Evolutionary conservation across 2,113 vertebrate genomes (phyloP).

Genomic region (Lipophrys pholis): DNA sequence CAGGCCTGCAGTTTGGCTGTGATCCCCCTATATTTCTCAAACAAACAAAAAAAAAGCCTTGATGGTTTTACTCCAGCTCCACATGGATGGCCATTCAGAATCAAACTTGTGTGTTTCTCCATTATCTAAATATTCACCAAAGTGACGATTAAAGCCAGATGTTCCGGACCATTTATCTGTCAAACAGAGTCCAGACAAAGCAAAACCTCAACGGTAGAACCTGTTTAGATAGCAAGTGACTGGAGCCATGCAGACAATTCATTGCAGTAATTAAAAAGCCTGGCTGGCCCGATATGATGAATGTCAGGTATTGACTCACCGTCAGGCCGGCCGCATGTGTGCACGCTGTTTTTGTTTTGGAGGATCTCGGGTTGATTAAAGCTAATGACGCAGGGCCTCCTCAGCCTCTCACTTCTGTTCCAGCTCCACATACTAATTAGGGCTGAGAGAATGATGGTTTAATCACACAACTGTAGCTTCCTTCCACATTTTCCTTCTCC

Average conservation of each 20-base stretch:
- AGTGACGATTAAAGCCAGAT: conserved; percentile 19
- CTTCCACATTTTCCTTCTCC: conserved; percentile 13
- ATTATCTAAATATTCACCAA: conserved; percentile 10
- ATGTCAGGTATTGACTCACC: conserved; percentile 76
- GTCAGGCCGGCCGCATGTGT: conserved; percentile 47
- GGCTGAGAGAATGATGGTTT: conserved; percentile 50
- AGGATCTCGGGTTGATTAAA: conserved; percentile 61
- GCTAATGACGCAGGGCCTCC: conserved; percentile 53
- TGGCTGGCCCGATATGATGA: conserved; percentile 72
- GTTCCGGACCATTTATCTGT: conserved; percentile 20
- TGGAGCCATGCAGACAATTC: conserved; percentile 68
- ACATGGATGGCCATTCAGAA: neutral
- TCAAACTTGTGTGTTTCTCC: neutral
- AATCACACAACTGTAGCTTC: conserved; percentile 54
- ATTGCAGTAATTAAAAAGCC: conserved; percentile 79
- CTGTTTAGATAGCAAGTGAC: conserved; percentile 58
- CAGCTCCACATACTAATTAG: conserved; percentile 63
- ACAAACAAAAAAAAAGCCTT: conserved; percentile 10
- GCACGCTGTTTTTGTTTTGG: conserved; percentile 39
- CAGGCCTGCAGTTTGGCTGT: conserved; percentile 16
- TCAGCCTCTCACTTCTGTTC: conserved; percentile 62
- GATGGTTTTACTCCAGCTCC: conserved; percentile 13
- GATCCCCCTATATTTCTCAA: conserved; percentile 16
- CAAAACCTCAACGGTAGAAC: conserved; percentile 47
- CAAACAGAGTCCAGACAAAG: conserved; percentile 50